Base-by-base conservation (phyloP, 1,140 invertebrate genomes). In the Diachasmimorpha longicaudata region DNA sequence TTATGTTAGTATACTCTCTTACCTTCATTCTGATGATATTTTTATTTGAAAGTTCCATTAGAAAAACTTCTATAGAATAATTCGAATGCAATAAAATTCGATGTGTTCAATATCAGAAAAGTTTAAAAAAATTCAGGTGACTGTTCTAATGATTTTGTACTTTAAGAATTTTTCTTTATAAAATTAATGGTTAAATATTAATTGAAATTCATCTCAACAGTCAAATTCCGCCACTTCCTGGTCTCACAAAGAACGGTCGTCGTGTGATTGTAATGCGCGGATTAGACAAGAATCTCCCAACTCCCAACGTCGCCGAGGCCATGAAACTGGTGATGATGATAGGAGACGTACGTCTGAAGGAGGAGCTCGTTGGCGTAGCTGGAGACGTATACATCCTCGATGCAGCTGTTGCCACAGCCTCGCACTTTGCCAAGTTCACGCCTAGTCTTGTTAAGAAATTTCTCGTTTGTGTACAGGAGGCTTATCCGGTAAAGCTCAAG, bases 401-500 rank as follows among this genome's bases (percentile, higher is more conserved):
- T 82, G 94, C 94, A 0, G 89, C 91, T 13, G 91, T 95, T 6
- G 93, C 93, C 0, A 94, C 93, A 0, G 91, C 94, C 0, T 89
- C 91, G 1, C 92, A 95, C 80, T 94, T 95, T 80, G 91, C 94
- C 16, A 95, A 94, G 85, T 92, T 95, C 75, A 94, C 94, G 0
- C 94, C 94, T 4, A 86, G 92, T 0, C 82, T 93, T 31, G 91
- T 95, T 13, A 96, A 95, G 86, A 96, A 96, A 83, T 96, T 96
- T 84, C 90, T 96, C 79, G 92, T 95, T 42, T 94, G 93, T 83
- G 93, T 95, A 0, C 94, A 96, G 86, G 94, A 96, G 87, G 95
- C 94, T 0, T 96, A 96, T 85, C 95, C 95, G 0, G 93, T 96
- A 0, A 95, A 96, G 83, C 87, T 96, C 48, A 96, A 96, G 82